Evolutionary conservation across 2,113 vertebrate species (phyloP).

Genomic region (Narcine bancroftii): DNA sequence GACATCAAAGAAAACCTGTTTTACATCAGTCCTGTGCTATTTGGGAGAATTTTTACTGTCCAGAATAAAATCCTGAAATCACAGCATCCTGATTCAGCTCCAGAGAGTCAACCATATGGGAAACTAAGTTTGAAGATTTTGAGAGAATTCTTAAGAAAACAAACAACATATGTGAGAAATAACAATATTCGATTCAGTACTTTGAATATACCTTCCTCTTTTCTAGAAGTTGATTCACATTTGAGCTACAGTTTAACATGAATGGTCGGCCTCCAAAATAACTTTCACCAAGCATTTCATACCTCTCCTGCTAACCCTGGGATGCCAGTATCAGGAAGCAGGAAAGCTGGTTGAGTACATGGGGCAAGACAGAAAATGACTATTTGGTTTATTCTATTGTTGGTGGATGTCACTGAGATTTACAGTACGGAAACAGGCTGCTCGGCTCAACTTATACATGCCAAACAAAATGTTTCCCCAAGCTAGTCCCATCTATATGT

Average conservation of each 20-base stretch:
- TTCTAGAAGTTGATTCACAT: background rate
- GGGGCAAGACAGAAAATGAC: background rate
- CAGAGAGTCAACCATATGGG: background rate
- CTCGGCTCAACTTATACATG: too few relatives aligned
- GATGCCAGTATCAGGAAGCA: background rate
- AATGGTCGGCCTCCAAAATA: background rate
- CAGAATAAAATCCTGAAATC: constrained; percentile 43
- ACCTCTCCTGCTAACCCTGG: background rate
- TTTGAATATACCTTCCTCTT: background rate
- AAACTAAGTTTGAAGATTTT: background rate
- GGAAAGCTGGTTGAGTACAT: background rate
- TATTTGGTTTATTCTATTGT: background rate
- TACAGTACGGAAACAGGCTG: too few relatives aligned
- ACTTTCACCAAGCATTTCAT: background rate
- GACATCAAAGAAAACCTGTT: constrained; percentile 63
- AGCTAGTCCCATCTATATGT: too few relatives aligned
- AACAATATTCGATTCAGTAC: background rate
- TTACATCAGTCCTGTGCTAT: constrained; percentile 55
- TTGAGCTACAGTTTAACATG: background rate
- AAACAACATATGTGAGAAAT: background rate
- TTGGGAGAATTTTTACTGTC: constrained; percentile 47
- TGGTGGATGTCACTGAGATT: background rate
- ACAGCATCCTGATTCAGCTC: constrained; percentile 47
- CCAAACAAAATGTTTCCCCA: too few relatives aligned
- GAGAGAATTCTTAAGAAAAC: background rate